A percentile compares a stretch with the other conserved stretches of the same genome.
phyloP scores from a whole-genome alignment of 2,888 invertebrate species.

The Ptychoptera contaminata region DNA sequence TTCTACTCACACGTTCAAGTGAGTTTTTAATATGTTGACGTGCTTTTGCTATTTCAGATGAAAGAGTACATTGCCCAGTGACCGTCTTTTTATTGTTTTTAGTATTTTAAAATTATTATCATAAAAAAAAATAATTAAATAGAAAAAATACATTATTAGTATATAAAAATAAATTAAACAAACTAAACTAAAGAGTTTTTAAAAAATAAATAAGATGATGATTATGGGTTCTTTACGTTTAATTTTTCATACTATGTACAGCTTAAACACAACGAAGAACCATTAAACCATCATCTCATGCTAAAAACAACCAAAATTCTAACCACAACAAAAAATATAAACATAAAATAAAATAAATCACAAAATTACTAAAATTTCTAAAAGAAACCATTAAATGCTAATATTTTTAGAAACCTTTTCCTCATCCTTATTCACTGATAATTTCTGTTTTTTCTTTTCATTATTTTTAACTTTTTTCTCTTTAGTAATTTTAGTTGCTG shows the following conservation, averaged over 20 bases:
- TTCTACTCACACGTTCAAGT: slow-evolving; percentile 49
- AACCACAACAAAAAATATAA: not conserved
- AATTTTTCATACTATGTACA: too few relatives aligned
- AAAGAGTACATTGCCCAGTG: slow-evolving; percentile 41
- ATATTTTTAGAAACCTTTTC: not conserved
- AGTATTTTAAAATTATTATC: too few relatives aligned
- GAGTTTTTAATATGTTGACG: slow-evolving; percentile 68
- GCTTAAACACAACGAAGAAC: too few relatives aligned
- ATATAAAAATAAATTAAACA: too few relatives aligned
- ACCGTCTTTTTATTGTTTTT: slow-evolving; percentile 5
- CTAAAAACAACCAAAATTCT: not conserved
- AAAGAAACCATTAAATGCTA: not conserved
- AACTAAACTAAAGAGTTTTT: too few relatives aligned
- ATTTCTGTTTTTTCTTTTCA: slow-evolving; percentile 2
- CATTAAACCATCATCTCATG: too few relatives aligned
- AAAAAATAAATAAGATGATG: not conserved
- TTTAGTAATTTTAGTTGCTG: not conserved
- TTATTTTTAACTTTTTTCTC: slow-evolving; percentile 4
- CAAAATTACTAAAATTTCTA: not conserved
- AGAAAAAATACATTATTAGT: too few relatives aligned
- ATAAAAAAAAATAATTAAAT: too few relatives aligned
- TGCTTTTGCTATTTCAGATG: slow-evolving; percentile 74
- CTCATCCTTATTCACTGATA: not conserved
- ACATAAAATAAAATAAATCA: not conserved
- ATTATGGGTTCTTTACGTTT: slow-evolving; percentile 1